Evolutionary conservation across 35 echinoderm and acorn worm genomes (phyloP).

Genomic region (Ptychodera flava): DNA sequence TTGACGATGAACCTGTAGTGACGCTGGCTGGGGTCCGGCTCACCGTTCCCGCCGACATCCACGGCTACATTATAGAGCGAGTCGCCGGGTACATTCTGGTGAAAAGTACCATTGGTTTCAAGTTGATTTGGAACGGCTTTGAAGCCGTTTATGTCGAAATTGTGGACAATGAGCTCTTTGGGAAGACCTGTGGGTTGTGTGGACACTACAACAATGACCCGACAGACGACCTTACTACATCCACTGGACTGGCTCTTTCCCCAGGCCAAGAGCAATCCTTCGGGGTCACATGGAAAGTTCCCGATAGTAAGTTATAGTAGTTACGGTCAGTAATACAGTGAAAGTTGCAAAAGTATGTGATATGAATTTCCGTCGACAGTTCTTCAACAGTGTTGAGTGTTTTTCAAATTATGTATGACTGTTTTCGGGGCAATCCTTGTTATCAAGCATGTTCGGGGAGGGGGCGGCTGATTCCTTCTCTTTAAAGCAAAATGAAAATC

Average conservation of each 20-base stretch:
- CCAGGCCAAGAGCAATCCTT: neutral
- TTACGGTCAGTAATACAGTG: no score
- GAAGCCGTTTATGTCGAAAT: conserved; percentile 40
- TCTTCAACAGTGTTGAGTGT: no score
- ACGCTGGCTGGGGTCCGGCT: neutral
- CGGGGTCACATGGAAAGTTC: neutral
- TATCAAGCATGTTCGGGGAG: no score
- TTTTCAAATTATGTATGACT: no score
- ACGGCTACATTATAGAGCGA: conserved; percentile 46
- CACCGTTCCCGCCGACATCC: conserved; percentile 21
- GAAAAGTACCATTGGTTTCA: conserved; percentile 53
- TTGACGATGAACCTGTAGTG: conserved; percentile 18
- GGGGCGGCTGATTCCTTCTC: no score
- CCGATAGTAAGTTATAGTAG: neutral
- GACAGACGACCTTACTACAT: conserved; percentile 25
- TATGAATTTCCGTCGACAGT: no score
- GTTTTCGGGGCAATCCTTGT: no score
- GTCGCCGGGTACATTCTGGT: conserved; percentile 46
- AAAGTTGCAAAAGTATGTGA: no score
- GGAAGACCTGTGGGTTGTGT: conserved; percentile 57
- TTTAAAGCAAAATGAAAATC: no score
- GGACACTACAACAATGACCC: conserved; percentile 54
- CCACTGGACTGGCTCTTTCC: neutral
- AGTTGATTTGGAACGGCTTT: conserved; percentile 38
- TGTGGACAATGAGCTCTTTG: conserved; percentile 15